Evolutionary conservation across 2,113 vertebrate species (phyloP), one percentile per base, ranked within the genome.

Genomic region (Ciconia maguari): DNA sequence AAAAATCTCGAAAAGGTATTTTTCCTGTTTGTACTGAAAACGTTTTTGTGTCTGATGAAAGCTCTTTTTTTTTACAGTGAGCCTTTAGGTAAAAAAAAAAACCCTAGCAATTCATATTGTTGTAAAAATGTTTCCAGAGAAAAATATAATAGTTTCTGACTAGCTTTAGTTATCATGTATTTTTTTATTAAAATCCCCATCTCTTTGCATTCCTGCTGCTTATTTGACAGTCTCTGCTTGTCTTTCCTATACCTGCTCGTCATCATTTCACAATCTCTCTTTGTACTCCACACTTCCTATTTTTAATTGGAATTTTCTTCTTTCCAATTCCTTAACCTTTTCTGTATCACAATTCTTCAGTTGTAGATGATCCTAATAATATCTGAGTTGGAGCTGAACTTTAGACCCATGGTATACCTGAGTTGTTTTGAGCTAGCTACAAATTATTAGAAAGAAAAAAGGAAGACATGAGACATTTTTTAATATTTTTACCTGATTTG

Each of bases 231-330:
- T 41, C 57, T 86, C 58, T 55, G 78, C 78, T 94, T 95, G 81
- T 92, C 78, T 80, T 93, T 97, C 96, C 72, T 83, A 10, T 86
- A 62, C 27, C 94, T 13, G 5, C 87, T 97, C 16, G 17, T 88
- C 87, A 89, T 74, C 72, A 61, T 93, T 87, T 95, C 91, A 94
- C 83, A 79, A 41, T 87, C 49, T 87, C 25, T 74, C 76, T 96
- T 96, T 97, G 83, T 94, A 75, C 52, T 90, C 69, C 58, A 72
- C 64, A 57, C 83, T 80, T 94, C 82, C 79, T 94, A 38, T 66
- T 94, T 87, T 93, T 95, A 97, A 96, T 97, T 95, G 76, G 93
- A 87, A 70, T 95, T 94, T 93, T 92, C n/a, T 83, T 91, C 82
- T 96, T 94, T 87, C 70, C 41, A 49, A 46, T 69, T 93, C 49